Percentiles rank a stretch among this genome's conserved stretches.
Evolutionary conservation across 1,140 invertebrate species (phyloP).

Genomic region (Aricia agestis): DNA sequence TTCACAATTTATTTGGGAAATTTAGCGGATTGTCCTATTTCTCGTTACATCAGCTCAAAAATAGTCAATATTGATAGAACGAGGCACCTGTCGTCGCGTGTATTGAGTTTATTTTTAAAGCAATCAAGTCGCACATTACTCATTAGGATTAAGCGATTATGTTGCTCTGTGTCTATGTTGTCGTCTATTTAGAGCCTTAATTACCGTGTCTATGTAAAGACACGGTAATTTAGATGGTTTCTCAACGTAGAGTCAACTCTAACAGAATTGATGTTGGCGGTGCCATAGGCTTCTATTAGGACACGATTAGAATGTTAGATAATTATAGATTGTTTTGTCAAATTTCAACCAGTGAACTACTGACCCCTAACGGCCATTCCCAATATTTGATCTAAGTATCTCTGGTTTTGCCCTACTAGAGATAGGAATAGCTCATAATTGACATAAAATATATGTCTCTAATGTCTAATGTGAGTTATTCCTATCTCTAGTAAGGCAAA

Average conservation of each 20-base stretch:
- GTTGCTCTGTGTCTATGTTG: too few species aligned
- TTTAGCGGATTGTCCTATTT: not conserved
- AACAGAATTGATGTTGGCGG: not conserved
- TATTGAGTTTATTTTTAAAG: not conserved
- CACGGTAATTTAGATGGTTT: too few species aligned
- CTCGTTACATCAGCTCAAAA: not conserved
- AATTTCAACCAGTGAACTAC: not conserved
- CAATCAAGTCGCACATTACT: not conserved
- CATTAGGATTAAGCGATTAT: not conserved
- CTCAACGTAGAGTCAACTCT: too few species aligned
- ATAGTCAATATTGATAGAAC: slow-evolving; percentile 2
- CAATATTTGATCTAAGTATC: too few species aligned
- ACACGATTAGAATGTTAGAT: not conserved
- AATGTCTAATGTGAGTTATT: too few species aligned
- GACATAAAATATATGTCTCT: too few species aligned
- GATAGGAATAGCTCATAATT: too few species aligned
- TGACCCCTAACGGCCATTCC: too few species aligned
- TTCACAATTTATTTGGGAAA: not conserved
- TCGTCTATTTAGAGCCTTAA: too few species aligned
- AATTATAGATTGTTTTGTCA: not conserved
- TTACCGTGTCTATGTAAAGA: too few species aligned
- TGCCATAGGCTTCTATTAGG: not conserved
- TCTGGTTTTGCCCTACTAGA: too few species aligned
- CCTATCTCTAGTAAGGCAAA: too few species aligned
- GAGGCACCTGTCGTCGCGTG: not conserved